These are phyloP conservation scores for Odontothrips loti DNA, from an alignment of 2,888 invertebrate species.

Conservation along the genomic window DNA sequence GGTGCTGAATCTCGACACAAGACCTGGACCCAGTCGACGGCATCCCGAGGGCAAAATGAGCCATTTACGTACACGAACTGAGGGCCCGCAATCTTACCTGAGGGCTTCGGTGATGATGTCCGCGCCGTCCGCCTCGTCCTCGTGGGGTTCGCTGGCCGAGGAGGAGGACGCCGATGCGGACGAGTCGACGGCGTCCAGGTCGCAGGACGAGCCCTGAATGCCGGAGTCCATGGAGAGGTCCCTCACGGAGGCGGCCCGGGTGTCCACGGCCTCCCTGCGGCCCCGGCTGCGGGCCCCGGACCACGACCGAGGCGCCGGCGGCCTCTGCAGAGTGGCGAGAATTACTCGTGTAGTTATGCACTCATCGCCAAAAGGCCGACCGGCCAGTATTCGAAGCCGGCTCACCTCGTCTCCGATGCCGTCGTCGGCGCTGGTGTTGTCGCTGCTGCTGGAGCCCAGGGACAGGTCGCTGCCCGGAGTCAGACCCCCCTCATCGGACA, in stretches of 20 bases:
- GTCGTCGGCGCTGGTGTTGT: conserved; percentile 15
- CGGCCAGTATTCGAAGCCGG: no score
- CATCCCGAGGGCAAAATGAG: no score
- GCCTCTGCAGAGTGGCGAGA: background rate
- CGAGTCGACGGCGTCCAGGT: conserved; percentile 32
- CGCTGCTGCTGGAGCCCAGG: background rate
- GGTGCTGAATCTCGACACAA: no score
- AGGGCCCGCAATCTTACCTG: background rate
- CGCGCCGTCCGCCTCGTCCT: background rate
- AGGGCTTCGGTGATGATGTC: background rate
- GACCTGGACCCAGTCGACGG: no score
- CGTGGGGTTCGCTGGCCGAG: background rate
- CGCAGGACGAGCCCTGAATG: conserved; percentile 36
- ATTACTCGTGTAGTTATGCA: no score
- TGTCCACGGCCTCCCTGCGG: conserved; percentile 24
- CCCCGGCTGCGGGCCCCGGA: conserved; percentile 14
- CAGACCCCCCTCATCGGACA: conserved; percentile 15
- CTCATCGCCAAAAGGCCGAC: no score
- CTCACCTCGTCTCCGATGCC: background rate
- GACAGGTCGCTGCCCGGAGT: conserved; percentile 23
- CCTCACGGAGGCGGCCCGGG: background rate
- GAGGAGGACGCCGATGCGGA: background rate
- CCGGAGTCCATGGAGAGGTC: conserved; percentile 37
- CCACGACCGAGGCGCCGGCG: background rate
- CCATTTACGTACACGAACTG: no score